These are phyloP conservation scores for Microctonus aethiopoides DNA, from an alignment of 2,888 invertebrate species.

Conservation along the genomic window DNA sequence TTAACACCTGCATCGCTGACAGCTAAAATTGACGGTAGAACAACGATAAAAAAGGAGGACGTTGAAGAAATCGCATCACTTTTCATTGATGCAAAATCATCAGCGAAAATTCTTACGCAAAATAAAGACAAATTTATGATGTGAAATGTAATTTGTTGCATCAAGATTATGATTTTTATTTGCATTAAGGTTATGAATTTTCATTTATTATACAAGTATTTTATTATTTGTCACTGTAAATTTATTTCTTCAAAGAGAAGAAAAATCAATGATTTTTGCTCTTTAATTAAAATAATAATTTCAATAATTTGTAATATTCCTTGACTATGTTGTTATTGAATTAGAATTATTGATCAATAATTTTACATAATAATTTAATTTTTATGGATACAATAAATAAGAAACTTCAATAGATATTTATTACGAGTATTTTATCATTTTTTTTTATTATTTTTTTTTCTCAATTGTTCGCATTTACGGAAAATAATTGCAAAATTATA, in stretches of 20 bases:
- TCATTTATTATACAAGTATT: not conserved
- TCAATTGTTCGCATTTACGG: not conserved
- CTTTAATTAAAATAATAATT: not conserved
- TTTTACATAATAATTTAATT: not conserved
- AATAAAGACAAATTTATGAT: conserved; percentile 93
- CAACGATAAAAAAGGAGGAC: conserved; percentile 82
- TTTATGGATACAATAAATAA: not conserved
- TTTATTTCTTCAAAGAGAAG: not conserved
- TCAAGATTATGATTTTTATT: too few species aligned
- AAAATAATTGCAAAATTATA: not conserved
- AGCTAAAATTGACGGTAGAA: conserved; percentile 88
- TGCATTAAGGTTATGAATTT: too few species aligned
- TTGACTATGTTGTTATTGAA: not conserved
- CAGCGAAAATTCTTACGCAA: conserved; percentile 90
- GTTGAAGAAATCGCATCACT: conserved; percentile 85
- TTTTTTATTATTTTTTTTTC: not conserved
- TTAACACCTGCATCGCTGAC: conserved; percentile 91
- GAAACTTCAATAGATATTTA: not conserved
- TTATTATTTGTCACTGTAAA: not conserved
- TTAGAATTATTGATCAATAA: not conserved
- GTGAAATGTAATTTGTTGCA: conserved; percentile 66
- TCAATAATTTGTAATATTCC: conserved; percentile 6
- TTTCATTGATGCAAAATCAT: conserved; percentile 96
- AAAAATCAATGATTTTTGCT: not conserved
- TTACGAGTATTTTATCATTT: not conserved